Percentiles rank a stretch among this genome's conserved stretches.
These are phyloP conservation scores for Callithrix jacchus DNA, from an alignment of 2,113 vertebrate genomes.

Conservation along the genomic window DNA sequence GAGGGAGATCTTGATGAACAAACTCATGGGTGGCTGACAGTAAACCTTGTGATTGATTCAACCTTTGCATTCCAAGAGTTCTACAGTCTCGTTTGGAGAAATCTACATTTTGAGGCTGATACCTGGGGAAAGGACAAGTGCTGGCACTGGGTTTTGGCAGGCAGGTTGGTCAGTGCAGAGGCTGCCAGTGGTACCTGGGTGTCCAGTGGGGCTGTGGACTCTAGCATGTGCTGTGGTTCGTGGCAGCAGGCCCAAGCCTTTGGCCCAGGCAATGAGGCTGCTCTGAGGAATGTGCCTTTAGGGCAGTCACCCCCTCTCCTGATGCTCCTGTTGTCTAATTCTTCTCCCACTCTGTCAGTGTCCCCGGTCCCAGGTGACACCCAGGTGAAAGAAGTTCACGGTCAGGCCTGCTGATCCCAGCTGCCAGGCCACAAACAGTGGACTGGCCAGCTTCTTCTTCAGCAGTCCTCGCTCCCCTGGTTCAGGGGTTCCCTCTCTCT, in stretches of 20 bases:
- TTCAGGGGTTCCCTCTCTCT: background rate
- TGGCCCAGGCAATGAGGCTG: background rate
- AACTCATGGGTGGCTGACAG: background rate
- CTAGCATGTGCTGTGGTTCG: background rate
- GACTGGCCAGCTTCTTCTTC: background rate
- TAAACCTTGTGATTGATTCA: background rate
- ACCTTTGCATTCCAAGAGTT: background rate
- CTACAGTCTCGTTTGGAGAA: background rate
- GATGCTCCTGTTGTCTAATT: background rate
- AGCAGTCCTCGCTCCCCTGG: background rate
- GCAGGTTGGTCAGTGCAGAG: background rate
- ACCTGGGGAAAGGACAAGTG: background rate
- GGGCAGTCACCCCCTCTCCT: background rate
- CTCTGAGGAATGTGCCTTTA: background rate
- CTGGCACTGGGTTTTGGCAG: background rate
- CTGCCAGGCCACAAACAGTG: background rate
- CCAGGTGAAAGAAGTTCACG: background rate
- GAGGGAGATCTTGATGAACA: background rate
- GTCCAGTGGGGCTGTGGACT: background rate
- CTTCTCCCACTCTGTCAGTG: background rate
- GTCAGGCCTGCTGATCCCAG: background rate
- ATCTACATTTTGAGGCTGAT: background rate
- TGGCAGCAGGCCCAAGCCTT: background rate
- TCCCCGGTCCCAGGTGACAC: background rate
- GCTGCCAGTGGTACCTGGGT: background rate